These are phyloP conservation scores for Sebastes jordani DNA, from an alignment of 2,797 vertebrate genomes.

Conservation along the genomic window DNA sequence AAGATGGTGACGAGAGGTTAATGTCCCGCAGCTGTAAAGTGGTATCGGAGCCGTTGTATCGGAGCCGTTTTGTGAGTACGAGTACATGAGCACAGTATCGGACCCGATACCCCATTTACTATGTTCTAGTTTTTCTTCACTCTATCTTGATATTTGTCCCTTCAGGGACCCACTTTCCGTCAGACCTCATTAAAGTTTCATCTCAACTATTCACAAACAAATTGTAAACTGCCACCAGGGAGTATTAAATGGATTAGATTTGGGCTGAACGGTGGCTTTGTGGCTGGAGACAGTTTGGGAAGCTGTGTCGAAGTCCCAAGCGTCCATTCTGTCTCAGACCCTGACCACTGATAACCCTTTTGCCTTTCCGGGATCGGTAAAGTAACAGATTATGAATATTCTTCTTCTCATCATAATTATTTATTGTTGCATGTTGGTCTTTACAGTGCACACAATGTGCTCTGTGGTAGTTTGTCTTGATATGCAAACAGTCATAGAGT, in stretches of 20 bases:
- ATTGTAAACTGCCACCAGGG: not conserved
- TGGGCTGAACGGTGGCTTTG: not conserved
- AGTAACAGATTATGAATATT: not conserved
- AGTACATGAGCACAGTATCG: too few relatives aligned
- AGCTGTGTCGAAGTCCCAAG: not conserved
- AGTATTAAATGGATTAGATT: slow-evolving; percentile 7
- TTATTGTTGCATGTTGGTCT: not conserved
- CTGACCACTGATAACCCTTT: not conserved
- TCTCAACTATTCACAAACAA: not conserved
- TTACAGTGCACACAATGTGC: not conserved
- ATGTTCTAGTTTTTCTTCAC: not conserved
- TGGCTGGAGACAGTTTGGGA: not conserved
- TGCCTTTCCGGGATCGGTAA: not conserved
- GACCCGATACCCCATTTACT: not conserved
- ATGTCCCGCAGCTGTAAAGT: too few relatives aligned
- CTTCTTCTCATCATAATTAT: not conserved
- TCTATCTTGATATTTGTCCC: not conserved
- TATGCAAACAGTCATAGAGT: not conserved
- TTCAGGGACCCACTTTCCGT: not conserved
- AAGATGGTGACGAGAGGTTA: too few relatives aligned
- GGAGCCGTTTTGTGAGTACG: too few relatives aligned
- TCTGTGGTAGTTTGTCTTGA: not conserved
- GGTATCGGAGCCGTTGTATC: too few relatives aligned
- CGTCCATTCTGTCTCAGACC: not conserved
- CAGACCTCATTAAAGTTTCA: not conserved